Evolutionary conservation across 2,113 vertebrate species (phyloP).

Genomic region (Clarias gariepinus): DNA sequence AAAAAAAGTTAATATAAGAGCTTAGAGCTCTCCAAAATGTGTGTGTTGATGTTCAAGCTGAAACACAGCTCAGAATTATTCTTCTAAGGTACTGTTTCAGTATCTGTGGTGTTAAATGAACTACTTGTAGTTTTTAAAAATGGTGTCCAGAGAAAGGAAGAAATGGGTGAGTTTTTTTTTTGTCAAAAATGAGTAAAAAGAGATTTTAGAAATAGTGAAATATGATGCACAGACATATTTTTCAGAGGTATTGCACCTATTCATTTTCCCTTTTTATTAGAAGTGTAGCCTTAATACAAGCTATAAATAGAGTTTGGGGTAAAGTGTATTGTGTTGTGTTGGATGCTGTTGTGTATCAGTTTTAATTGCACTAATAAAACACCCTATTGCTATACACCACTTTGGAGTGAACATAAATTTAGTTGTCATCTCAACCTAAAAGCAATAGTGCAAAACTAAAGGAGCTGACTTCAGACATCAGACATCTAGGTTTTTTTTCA

Average conservation of each 20-base stretch:
- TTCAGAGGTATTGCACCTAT: neutral
- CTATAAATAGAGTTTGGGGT: neutral
- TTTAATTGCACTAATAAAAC: neutral
- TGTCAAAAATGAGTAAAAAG: too few relatives aligned
- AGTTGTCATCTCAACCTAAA: neutral
- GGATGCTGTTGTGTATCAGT: neutral
- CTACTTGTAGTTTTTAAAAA: too few relatives aligned
- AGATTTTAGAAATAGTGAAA: neutral
- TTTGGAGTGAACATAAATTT: neutral
- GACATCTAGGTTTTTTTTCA: neutral
- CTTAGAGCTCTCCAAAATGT: too few relatives aligned
- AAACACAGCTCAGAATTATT: too few relatives aligned
- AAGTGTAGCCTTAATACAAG: neutral
- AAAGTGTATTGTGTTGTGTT: neutral
- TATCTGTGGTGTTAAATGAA: too few relatives aligned
- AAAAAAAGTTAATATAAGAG: too few relatives aligned
- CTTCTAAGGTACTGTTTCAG: too few relatives aligned
- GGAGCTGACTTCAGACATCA: neutral
- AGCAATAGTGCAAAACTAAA: neutral
- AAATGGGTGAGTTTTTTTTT: too few relatives aligned
- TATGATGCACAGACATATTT: neutral
- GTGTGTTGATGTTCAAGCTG: too few relatives aligned
- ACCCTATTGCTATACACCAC: neutral
- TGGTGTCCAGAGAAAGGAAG: too few relatives aligned
- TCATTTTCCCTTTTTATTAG: neutral